Conservation (phyloP, 2,113 vertebrate genomes). For the Cephalophus harveyi region DNA sequence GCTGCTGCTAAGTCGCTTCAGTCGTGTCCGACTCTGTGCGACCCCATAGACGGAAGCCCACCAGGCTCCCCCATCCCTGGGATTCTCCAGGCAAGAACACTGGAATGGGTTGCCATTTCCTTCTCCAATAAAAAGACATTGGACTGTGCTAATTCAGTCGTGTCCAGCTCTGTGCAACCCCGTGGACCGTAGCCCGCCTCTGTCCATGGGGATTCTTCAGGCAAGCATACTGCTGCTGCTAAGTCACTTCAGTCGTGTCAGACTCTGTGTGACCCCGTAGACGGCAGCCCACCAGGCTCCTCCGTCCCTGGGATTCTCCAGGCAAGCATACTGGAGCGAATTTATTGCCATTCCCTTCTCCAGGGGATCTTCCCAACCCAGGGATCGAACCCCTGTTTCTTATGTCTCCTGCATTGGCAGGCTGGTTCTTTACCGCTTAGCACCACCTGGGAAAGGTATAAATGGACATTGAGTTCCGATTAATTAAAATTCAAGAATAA, state of each 20-base stretch:
- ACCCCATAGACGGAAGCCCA: rapidly evolving
- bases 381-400: not conserved
- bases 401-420: not conserved
- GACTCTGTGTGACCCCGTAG: not conserved
- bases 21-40: not conserved
- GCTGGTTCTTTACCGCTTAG: not conserved
- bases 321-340: not conserved
- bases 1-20: not conserved
- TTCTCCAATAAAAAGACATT: too few relatives aligned
- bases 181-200: too few relatives aligned
- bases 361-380: not conserved
- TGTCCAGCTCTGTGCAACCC: too few relatives aligned
- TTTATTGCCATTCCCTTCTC: not conserved
- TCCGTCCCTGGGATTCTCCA: not conserved
- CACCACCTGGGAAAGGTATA: not conserved
- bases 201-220: too few relatives aligned
- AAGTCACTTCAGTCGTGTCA: not conserved
- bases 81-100: not conserved
- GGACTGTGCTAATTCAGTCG: too few relatives aligned
- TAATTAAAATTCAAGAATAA: not conserved
- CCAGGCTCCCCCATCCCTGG: not conserved
- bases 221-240: not conserved
- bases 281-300: rapidly evolving
- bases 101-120: too few relatives aligned
- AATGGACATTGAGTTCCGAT: rapidly evolving